Evolutionary conservation across 2,888 invertebrate species (phyloP).

Genomic region (Tromatobia lineatoria): DNA sequence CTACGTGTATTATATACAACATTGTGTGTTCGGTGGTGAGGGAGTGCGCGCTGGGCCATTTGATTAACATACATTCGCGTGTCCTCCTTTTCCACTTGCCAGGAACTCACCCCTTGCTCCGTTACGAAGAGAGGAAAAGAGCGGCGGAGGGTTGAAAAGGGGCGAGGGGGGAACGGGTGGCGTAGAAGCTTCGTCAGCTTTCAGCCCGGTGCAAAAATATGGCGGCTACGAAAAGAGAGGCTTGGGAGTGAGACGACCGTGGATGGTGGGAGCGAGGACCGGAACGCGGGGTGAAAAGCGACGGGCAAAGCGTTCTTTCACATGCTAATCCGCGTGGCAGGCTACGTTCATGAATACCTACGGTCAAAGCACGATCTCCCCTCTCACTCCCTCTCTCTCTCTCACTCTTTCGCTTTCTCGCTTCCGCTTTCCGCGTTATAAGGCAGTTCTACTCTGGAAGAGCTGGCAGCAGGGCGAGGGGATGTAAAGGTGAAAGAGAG

Average conservation of each 20-base stretch:
- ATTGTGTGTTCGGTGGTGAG: slow-evolving; percentile 55
- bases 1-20: slow-evolving; percentile 35
- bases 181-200: slow-evolving; percentile 58
- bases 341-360: slow-evolving; percentile 83
- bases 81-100: slow-evolving; percentile 68
- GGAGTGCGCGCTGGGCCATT: slow-evolving; percentile 63
- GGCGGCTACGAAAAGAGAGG: slow-evolving; percentile 61
- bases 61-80: slow-evolving; percentile 73
- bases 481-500: slow-evolving; percentile 55
- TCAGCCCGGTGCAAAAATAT: slow-evolving; percentile 63
- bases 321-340: slow-evolving; percentile 83
- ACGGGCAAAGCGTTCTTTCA: slow-evolving; percentile 84
- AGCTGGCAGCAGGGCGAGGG: slow-evolving; percentile 18
- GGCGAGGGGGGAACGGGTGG: slow-evolving; percentile 15
- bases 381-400: slow-evolving; percentile 24
- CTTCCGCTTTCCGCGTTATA: slow-evolving; percentile 54
- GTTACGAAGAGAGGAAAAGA: slow-evolving; percentile 37
- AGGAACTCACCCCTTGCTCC: slow-evolving; percentile 47
- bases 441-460: slow-evolving; percentile 48
- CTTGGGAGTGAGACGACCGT: slow-evolving; percentile 45
- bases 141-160: slow-evolving; percentile 34
- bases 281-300: slow-evolving; percentile 74
- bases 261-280: slow-evolving; percentile 15
- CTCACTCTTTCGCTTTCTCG: slow-evolving; percentile 29
- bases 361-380: slow-evolving; percentile 80